Evolutionary conservation across 2,113 vertebrate genomes (phyloP).

Genomic region (Indicator maculatus): DNA sequence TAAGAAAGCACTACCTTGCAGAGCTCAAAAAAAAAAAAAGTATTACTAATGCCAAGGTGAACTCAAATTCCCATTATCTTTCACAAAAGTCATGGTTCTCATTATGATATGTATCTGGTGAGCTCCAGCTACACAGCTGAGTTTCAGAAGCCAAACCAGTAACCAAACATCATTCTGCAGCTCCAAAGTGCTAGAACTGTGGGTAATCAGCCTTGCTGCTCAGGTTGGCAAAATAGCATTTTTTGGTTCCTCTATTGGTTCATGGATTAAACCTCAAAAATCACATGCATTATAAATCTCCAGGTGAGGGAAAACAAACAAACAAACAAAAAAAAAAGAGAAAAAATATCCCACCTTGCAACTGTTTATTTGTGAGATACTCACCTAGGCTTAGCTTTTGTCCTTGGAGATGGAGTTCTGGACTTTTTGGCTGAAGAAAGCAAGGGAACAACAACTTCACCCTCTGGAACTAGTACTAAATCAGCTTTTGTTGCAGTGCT

Average conservation of each 20-base stretch:
- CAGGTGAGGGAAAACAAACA: too few relatives aligned
- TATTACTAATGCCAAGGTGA: not conserved
- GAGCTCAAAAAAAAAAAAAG: not conserved
- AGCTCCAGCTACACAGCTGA: not conserved
- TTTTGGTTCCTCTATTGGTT: not conserved
- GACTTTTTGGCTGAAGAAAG: not conserved
- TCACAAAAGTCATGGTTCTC: not conserved
- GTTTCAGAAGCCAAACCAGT: not conserved
- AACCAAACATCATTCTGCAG: not conserved
- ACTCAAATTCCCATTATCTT: not conserved
- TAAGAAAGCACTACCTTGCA: not conserved
- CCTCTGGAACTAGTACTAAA: not conserved
- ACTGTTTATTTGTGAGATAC: not conserved
- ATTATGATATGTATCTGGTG: not conserved
- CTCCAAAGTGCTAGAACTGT: not conserved
- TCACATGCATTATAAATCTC: not conserved
- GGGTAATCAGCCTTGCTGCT: not conserved
- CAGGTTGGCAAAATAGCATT: not conserved
- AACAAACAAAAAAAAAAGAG: not conserved
- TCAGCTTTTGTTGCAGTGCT: not conserved
- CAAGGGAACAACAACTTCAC: conserved; percentile 3
- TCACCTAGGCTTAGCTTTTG: conserved; percentile 50
- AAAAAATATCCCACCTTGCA: rapidly evolving
- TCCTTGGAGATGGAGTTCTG: not conserved
- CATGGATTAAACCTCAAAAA: not conserved